Conservation (phyloP, 2,113 vertebrate genomes). For the Microcebus griseorufus region DNA sequence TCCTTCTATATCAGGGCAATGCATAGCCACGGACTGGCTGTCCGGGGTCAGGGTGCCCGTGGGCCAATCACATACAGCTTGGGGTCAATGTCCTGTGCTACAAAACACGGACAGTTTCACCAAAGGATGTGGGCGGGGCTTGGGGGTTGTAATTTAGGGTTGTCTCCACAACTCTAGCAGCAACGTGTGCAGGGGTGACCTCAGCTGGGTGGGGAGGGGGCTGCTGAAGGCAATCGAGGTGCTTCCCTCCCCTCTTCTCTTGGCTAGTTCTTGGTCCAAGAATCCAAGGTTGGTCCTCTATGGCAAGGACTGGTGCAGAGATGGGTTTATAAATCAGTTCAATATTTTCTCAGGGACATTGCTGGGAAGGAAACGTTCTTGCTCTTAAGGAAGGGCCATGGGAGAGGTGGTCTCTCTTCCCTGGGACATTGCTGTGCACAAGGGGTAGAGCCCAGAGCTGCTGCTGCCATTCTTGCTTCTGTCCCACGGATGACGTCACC, state of each 20-base stretch:
- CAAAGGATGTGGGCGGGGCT: neutral
- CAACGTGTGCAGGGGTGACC: neutral
- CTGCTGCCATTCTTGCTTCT: neutral
- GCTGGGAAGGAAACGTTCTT: neutral
- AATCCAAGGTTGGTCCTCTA: too few relatives aligned
- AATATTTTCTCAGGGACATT: neutral
- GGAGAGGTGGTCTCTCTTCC: neutral
- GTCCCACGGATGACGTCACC: rapidly evolving
- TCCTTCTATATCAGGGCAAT: neutral
- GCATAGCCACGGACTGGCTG: neutral
- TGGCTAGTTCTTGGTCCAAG: neutral
- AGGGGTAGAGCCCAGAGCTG: neutral
- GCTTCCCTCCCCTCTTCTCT: too few relatives aligned
- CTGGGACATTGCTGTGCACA: neutral
- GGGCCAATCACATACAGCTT: neutral
- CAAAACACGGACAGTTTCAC: neutral
- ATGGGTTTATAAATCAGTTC: too few relatives aligned
- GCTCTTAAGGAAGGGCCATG: neutral
- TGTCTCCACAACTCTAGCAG: neutral
- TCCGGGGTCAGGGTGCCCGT: neutral
- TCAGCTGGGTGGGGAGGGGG: neutral
- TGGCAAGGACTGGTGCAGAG: neutral
- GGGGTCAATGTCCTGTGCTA: neutral
- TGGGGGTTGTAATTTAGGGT: neutral
- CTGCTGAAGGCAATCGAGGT: neutral